These are phyloP conservation scores for Clarias macrocephalus DNA, from an alignment of 2,113 vertebrate genomes.

Conservation along the genomic window DNA sequence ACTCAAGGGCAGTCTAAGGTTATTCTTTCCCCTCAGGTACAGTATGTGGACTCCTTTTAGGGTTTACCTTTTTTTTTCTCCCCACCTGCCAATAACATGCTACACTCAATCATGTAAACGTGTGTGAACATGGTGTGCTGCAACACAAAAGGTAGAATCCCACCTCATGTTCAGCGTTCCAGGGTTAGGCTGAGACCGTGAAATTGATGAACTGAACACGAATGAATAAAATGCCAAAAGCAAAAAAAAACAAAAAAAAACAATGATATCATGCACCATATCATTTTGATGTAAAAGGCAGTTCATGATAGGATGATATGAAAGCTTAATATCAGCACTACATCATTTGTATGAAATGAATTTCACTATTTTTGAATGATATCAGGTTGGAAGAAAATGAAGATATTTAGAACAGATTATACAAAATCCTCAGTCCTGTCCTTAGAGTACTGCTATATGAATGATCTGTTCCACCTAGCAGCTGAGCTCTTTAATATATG, in stretches of 20 bases:
- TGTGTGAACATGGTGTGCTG: background rate
- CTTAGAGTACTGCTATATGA: background rate
- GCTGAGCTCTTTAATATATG: background rate
- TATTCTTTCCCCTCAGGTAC: background rate
- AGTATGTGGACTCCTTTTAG: too few species aligned
- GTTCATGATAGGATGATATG: background rate
- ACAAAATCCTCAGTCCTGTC: background rate
- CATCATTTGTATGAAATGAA: background rate
- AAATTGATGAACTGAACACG: background rate
- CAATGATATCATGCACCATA: background rate
- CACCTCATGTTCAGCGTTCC: background rate
- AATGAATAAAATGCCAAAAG: background rate
- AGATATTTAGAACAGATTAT: background rate
- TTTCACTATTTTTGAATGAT: background rate
- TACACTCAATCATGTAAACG: background rate
- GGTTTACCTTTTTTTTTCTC: background rate
- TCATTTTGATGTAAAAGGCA: background rate
- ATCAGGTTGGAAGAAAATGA: background rate
- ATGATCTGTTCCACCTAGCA: background rate
- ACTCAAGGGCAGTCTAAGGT: background rate
- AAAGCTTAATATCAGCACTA: background rate
- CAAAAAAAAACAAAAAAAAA: background rate
- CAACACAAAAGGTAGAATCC: background rate
- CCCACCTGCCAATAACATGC: background rate
- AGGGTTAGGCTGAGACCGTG: background rate